Evolutionary conservation across 2,113 vertebrate genomes (phyloP).

Genomic region (Chaetops frenatus): DNA sequence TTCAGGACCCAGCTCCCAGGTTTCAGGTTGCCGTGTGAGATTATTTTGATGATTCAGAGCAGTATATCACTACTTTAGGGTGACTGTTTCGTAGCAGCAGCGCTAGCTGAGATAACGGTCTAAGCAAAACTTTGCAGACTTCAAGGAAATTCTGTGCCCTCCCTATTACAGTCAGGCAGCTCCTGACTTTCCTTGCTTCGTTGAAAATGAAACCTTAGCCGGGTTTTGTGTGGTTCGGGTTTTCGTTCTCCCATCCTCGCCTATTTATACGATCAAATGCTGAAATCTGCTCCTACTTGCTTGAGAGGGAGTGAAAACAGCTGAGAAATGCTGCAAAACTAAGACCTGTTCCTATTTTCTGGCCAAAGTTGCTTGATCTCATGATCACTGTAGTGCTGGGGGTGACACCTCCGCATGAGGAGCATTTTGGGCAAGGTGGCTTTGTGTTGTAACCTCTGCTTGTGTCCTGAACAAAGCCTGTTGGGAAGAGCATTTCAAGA

Average conservation of each 20-base stretch:
- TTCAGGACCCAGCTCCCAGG: background rate
- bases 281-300: background rate
- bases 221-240: background rate
- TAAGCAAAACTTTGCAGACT: background rate
- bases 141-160: background rate
- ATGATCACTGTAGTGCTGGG: accelerated
- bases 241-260: background rate
- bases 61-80: background rate
- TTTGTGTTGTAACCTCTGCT: background rate
- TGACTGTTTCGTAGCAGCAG: background rate
- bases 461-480: background rate
- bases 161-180: background rate
- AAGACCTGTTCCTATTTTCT: background rate
- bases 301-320: background rate
- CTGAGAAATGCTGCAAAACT: background rate
- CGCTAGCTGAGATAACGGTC: accelerated
- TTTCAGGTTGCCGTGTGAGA: background rate
- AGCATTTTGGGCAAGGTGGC: background rate
- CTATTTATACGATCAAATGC: background rate
- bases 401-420: background rate
- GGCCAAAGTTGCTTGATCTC: background rate
- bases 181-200: background rate
- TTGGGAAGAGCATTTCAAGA: background rate
- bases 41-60: background rate
- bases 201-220: background rate